phyloP scores from a whole-genome alignment of 2,113 vertebrate genomes.

The Anhinga anhinga region DNA sequence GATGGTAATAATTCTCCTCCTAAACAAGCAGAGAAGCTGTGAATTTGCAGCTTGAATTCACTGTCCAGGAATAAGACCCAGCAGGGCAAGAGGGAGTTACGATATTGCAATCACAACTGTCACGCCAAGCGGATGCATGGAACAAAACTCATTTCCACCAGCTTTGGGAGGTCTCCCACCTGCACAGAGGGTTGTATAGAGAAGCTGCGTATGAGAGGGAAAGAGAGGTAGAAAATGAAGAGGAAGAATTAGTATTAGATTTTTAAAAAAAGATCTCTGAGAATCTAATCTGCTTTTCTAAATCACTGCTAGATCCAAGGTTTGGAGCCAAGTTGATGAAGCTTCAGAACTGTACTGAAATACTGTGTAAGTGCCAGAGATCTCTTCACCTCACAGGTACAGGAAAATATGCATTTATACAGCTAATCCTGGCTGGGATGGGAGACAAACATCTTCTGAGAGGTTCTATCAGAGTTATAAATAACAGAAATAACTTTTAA shows the following conservation, averaged over 20 bases:
- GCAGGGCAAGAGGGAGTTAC: not conserved
- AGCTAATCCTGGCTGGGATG: not conserved
- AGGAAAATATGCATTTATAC: not conserved
- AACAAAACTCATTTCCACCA: not conserved
- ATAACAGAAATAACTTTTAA: not conserved
- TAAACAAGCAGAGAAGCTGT: not conserved
- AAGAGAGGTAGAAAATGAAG: not conserved
- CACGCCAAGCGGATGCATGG: accelerated
- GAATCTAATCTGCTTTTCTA: not conserved
- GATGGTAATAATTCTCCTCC: not conserved
- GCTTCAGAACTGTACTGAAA: not conserved
- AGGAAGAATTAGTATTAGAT: not conserved
- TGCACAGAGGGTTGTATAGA: no score
- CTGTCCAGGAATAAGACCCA: not conserved
- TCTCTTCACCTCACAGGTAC: not conserved
- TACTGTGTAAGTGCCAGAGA: not conserved
- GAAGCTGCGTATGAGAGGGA: not conserved
- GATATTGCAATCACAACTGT: not conserved
- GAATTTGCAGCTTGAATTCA: not conserved
- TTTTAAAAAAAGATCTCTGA: not conserved
- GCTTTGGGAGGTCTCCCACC: not conserved
- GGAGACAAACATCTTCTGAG: not conserved
- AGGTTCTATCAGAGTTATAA: not conserved
- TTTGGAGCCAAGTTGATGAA: not conserved
- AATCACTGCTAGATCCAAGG: not conserved